Percentiles rank a stretch among this genome's conserved stretches.
These are phyloP conservation scores for Laterallus jamaicensis DNA, from an alignment of 2,113 vertebrate genomes.

Conservation along the genomic window DNA sequence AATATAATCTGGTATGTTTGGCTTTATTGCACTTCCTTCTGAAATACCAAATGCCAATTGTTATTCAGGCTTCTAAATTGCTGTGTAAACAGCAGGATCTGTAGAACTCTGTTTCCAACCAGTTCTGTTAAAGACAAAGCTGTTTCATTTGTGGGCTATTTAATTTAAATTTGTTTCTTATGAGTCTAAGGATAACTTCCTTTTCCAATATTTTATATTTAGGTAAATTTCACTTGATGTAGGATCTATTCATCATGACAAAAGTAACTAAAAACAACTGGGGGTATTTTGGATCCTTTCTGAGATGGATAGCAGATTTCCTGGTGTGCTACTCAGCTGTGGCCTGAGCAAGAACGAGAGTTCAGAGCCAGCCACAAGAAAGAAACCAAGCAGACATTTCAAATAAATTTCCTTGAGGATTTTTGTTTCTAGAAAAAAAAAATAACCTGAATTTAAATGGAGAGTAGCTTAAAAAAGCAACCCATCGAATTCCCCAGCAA, in stretches of 20 bases:
- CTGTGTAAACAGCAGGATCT: neutral
- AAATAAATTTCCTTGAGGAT: conserved; percentile 8
- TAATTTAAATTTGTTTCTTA: neutral
- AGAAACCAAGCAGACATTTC: conserved; percentile 11
- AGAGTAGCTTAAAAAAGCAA: neutral
- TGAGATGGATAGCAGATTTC: neutral
- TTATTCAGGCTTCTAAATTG: neutral
- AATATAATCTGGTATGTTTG: neutral
- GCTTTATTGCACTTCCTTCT: neutral
- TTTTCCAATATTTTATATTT: neutral
- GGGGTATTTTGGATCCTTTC: neutral
- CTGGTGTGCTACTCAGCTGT: neutral
- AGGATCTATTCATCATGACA: neutral
- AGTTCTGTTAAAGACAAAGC: neutral
- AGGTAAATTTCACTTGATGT: neutral
- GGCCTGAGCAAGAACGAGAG: neutral
- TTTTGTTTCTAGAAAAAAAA: conserved; percentile 8
- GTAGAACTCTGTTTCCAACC: neutral
- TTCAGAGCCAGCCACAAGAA: neutral
- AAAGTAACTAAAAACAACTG: neutral
- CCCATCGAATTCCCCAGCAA: neutral
- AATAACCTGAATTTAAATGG: neutral
- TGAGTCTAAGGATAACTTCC: neutral
- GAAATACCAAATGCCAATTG: neutral
- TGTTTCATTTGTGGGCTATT: neutral